Evolutionary conservation across 2,888 invertebrate genomes (phyloP).

Genomic region (Hirtodrosophila confusa): DNA sequence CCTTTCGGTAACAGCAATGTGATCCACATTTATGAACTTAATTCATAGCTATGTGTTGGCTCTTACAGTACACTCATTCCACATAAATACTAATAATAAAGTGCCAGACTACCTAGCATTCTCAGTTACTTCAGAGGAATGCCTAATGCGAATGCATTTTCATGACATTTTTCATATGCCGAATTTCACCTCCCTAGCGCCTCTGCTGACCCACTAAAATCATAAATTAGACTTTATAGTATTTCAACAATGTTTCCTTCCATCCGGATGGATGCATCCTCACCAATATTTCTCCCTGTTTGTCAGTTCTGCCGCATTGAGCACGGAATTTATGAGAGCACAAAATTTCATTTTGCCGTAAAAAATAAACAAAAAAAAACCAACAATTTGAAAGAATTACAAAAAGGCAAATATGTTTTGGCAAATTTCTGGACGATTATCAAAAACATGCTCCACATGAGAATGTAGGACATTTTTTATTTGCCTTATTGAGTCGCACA

Average conservation of each 20-base stretch:
- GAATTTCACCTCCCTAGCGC: slow-evolving; percentile 1
- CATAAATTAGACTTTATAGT: slow-evolving; percentile 68
- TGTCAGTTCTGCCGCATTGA: slow-evolving; percentile 72
- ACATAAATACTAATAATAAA: no score
- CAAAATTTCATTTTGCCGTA: slow-evolving; percentile 56
- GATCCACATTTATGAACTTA: no score
- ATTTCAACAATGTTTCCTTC: slow-evolving; percentile 21
- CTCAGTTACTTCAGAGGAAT: not conserved
- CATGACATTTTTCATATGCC: slow-evolving; percentile 18
- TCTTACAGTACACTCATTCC: no score
- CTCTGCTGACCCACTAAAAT: slow-evolving; percentile 15
- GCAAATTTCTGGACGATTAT: slow-evolving; percentile 75
- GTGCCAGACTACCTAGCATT: not conserved
- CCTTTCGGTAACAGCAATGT: no score
- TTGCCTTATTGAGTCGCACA: slow-evolving; percentile 27
- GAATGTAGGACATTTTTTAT: slow-evolving; percentile 43
- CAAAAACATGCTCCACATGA: slow-evolving; percentile 55
- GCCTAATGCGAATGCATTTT: not conserved
- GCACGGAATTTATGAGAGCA: slow-evolving; percentile 65
- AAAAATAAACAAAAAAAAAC: slow-evolving; percentile 11
- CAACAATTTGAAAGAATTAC: not conserved
- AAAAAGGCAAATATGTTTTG: slow-evolving; percentile 70
- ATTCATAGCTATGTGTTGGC: no score
- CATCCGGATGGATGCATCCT: not conserved
- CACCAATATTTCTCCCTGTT: not conserved